Evolutionary conservation across 2,113 vertebrate genomes (phyloP).

Genomic region (Leptodactylus fuscus): DNA sequence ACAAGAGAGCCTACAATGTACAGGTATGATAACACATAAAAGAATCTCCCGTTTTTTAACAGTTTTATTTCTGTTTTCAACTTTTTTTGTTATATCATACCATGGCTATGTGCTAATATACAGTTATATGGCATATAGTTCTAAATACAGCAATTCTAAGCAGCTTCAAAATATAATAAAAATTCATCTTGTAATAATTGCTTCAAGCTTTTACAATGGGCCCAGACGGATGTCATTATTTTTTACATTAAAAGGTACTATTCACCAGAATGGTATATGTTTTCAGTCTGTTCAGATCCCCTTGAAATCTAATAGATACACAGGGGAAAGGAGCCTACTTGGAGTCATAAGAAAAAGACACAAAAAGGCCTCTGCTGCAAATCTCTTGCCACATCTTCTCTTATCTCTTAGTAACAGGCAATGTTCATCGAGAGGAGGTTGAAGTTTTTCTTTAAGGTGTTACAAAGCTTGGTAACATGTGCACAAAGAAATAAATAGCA

Average conservation of each 20-base stretch:
- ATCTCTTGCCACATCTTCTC: conserved; percentile 32
- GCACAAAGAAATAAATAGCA: conserved; percentile 23
- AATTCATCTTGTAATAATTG: neutral
- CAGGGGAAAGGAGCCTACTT: neutral
- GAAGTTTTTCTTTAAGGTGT: neutral
- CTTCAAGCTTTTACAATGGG: neutral
- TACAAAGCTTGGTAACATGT: conserved; percentile 40
- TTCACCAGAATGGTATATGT: neutral
- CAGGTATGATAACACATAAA: too few relatives aligned
- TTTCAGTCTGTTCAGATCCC: neutral
- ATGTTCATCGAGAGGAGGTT: neutral
- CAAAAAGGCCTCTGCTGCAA: conserved; percentile 1
- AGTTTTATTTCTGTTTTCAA: too few relatives aligned
- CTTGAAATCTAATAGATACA: conserved; percentile 3
- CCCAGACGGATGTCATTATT: neutral
- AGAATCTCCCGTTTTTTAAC: too few relatives aligned
- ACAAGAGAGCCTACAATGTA: too few relatives aligned
- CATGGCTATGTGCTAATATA: too few relatives aligned
- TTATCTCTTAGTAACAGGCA: conserved; percentile 41
- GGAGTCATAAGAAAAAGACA: neutral
- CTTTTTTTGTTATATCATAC: too few relatives aligned
- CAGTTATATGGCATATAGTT: too few relatives aligned
- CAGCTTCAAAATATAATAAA: too few relatives aligned
- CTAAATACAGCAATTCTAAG: too few relatives aligned
- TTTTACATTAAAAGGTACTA: neutral